phyloP scores from a whole-genome alignment of 1,140 invertebrate species.

The Lithobius niger region DNA sequence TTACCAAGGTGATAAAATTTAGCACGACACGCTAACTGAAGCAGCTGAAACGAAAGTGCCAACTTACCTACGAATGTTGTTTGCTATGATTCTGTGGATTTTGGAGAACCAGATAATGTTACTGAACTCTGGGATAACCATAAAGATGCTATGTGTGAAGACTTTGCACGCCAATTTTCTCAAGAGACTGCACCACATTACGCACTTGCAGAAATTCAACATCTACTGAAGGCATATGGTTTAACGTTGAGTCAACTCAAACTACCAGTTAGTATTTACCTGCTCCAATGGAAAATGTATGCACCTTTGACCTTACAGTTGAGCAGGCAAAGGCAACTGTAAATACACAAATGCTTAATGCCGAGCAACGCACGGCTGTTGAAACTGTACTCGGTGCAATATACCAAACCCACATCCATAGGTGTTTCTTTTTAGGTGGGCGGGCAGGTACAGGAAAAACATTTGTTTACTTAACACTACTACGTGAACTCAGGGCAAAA shows the following conservation, averaged over 20 bases:
- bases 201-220: background rate
- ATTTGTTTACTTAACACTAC: too few relatives aligned
- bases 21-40: background rate
- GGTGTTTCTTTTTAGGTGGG: background rate
- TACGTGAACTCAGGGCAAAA: too few relatives aligned
- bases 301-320: background rate
- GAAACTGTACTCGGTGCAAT: background rate
- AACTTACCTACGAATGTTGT: background rate
- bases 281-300: background rate
- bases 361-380: background rate
- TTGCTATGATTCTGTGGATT: conserved; percentile 1
- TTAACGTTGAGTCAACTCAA: background rate
- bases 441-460: background rate
- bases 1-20: background rate
- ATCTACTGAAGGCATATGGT: background rate
- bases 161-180: background rate
- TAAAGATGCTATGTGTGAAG: background rate
- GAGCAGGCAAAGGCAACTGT: background rate
- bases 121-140: background rate
- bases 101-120: background rate
- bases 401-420: background rate
- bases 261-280: background rate
- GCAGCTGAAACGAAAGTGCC: background rate
- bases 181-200: background rate
- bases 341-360: background rate